Evolutionary conservation across 2,888 invertebrate species (phyloP), one percentile per base, ranked within the genome.

Genomic region (Ernsta delagoae): DNA sequence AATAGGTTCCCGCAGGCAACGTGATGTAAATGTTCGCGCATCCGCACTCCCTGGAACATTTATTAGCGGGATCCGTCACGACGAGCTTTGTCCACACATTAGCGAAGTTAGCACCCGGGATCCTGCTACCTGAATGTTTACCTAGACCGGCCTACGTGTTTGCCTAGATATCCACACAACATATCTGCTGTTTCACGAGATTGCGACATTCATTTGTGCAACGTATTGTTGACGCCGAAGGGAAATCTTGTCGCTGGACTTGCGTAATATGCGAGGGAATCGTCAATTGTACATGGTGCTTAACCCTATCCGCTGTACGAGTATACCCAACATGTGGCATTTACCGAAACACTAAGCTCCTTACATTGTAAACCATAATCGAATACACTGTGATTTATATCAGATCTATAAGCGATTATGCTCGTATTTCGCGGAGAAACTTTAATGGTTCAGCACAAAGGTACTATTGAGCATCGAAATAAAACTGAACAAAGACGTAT

Each of bases 21-120:
- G 75, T 77, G 80, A 77, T 79, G 81, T 78, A 76, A 82, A 84
- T 79, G 83, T 88, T 86, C 82, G 86, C 82, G 75, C 81, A 82
- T 82, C 82, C 81, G 76, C 82, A 75, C 81, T 90, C 89, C 92
- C 90, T 85, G 88, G 92, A 92, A 91, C 83, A 82, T 89, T 88
- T 89, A 92, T 93, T 93, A 93, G 92, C 92, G 79, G 83, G 84
- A 83, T 80, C 80, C 83, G 90, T 92, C 92, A 91, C 92, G 92
- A 91, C 84, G 78, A 76, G 83, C 88, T 89, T 88, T 91, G 92
- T 92, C 89, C 87, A 89, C 87, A 87, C 88, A 92, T 93, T 93
- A 93, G 89, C 89, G 75, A 85, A 83, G 84, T 93, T 92, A 93
- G 90, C 92, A 81, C 86, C 88, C 85, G 83, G 87, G 85, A 84